These are phyloP conservation scores for Sminthurides aquaticus DNA, from an alignment of 2,888 invertebrate genomes.

Conservation along the genomic window DNA sequence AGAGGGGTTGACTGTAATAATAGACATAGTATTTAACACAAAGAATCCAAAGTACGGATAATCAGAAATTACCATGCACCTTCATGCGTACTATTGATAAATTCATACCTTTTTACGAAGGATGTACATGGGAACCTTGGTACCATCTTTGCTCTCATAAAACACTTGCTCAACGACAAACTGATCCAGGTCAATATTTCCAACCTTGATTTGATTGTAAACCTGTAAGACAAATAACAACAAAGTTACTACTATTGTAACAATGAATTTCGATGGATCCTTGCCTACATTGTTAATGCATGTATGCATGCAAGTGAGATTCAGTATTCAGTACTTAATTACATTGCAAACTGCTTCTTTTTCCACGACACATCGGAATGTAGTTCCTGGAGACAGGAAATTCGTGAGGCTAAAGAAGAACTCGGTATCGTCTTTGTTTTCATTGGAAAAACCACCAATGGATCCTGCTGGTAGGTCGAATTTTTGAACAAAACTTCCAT, in stretches of 20 bases:
- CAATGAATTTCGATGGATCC: too few relatives aligned
- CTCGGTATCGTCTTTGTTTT: conserved; percentile 13
- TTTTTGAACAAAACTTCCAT: conserved; percentile 6
- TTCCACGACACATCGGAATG: conserved; percentile 75
- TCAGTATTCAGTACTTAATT: background rate
- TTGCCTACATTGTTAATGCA: conserved; percentile 79
- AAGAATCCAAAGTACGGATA: too few relatives aligned
- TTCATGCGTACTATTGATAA: too few relatives aligned
- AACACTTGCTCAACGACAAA: conserved; percentile 85
- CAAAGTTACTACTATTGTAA: too few relatives aligned
- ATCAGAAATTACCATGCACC: too few relatives aligned
- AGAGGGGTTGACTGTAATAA: conserved; percentile 6
- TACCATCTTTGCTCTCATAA: conserved; percentile 86
- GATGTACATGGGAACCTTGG: conserved; percentile 92
- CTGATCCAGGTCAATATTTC: conserved; percentile 45
- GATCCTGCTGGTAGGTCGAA: conserved; percentile 8
- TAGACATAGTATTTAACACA: background rate
- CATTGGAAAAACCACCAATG: conserved; percentile 11
- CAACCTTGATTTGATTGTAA: conserved; percentile 46
- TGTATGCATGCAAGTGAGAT: conserved; percentile 50
- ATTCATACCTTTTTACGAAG: conserved; percentile 59
- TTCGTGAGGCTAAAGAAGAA: conserved; percentile 17
- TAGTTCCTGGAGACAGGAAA: conserved; percentile 60
- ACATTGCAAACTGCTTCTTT: conserved; percentile 44
- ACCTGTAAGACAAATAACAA: too few relatives aligned